Percentiles rank a stretch among this genome's conserved stretches.
Conservation (phyloP, 2,888 invertebrate species). For the Spodoptera picta region DNA sequence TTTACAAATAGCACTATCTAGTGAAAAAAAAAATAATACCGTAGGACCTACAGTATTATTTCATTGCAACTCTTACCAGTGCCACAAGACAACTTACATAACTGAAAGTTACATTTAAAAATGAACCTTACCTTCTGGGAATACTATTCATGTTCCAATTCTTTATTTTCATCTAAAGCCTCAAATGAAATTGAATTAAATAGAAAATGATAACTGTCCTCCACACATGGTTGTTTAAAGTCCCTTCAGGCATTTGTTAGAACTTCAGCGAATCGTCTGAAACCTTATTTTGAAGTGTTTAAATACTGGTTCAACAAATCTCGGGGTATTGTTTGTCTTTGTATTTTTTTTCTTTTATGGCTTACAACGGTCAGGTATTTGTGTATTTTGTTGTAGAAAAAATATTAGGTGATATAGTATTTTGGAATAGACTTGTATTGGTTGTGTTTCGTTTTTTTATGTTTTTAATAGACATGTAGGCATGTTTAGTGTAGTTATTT, state of each 20-base stretch:
- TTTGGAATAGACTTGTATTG: no score
- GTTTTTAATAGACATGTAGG: no score
- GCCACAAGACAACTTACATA: no score
- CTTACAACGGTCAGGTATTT: constrained; percentile 12
- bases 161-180: neutral
- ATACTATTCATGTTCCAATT: no score
- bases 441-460: no score
- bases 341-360: constrained; percentile 40
- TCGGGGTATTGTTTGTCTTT: constrained; percentile 45
- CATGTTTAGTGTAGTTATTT: no score
- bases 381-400: constrained; percentile 8
- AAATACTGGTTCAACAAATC: constrained; percentile 50
- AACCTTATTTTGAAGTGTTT: constrained; percentile 38
- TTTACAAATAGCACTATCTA: no score
- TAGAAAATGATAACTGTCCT: constrained; percentile 32
- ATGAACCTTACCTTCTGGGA: no score
- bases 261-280: constrained; percentile 51
- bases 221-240: constrained; percentile 38
- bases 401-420: neutral
- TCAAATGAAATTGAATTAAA: neutral
- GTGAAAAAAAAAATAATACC: no score
- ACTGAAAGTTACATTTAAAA: no score
- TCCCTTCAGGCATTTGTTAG: constrained; percentile 39
- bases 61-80: no score
- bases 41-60: no score